Evolutionary conservation across 2,888 invertebrate genomes (phyloP).

Genomic region (Chrysolina haemoptera): DNA sequence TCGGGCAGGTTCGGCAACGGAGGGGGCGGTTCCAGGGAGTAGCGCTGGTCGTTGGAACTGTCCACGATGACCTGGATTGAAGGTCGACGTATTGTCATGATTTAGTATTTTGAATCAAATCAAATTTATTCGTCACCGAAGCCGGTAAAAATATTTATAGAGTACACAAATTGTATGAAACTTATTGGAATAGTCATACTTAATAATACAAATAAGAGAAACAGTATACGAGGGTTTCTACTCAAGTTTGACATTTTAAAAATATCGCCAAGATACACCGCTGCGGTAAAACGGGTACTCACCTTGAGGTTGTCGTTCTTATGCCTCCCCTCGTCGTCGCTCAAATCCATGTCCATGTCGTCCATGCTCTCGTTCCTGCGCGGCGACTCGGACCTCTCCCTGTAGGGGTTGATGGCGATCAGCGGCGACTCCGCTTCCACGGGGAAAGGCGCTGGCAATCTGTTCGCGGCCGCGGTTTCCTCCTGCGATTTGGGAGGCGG

Average conservation of each 20-base stretch:
- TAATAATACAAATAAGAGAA: too few relatives aligned
- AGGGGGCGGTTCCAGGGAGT: constrained; percentile 10
- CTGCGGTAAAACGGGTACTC: neutral
- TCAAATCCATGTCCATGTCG: constrained; percentile 90
- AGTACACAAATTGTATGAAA: too few relatives aligned
- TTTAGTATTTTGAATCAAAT: too few relatives aligned
- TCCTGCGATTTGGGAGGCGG: constrained; percentile 65
- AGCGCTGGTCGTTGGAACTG: neutral
- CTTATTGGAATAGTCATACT: too few relatives aligned
- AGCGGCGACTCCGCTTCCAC: constrained; percentile 16
- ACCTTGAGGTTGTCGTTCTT: constrained; percentile 49
- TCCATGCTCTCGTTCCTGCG: constrained; percentile 78
- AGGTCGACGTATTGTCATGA: neutral
- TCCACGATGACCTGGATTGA: neutral
- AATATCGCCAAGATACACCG: too few relatives aligned
- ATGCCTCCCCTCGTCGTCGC: constrained; percentile 76
- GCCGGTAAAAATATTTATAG: too few relatives aligned
- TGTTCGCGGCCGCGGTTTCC: constrained; percentile 3
- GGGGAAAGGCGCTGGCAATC: constrained; percentile 23
- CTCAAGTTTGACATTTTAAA: too few relatives aligned
- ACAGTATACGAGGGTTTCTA: too few relatives aligned
- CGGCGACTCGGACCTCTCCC: constrained; percentile 33
- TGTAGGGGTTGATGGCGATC: constrained; percentile 40
- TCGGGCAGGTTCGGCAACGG: constrained; percentile 67
- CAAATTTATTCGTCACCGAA: too few relatives aligned